Evolutionary conservation across 2,888 invertebrate genomes (phyloP), one percentile per base, ranked within the genome.

Genomic region (Dryomyza anilis): DNA sequence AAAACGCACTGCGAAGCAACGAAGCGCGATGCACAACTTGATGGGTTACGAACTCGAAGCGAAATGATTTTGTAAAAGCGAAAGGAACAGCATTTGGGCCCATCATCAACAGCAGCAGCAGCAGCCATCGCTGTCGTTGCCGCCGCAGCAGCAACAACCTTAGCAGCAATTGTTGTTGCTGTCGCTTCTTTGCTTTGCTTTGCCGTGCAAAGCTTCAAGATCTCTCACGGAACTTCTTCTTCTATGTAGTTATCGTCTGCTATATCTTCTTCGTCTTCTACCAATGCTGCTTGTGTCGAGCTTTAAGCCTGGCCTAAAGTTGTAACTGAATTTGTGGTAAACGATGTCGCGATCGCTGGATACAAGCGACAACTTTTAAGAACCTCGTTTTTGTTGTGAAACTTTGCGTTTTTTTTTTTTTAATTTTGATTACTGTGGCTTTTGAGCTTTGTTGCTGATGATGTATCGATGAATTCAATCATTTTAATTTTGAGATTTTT

Each of bases 11-110:
- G 53, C 27, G 21, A 55, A 48, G 45, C 46, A 64, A 66, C 63
- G 75, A 77, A 79, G 81, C 81, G 79, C 79, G 78, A 74, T 76
- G 73, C 79, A 79, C 76, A 78, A 81, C 81, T 78, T 77, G 74
- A 78, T 78, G 76, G 81, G 80, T 76, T 75, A 80, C 79, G 78
- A 78, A 76, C 76, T 80, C 78, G 76, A 81, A 79, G 76, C 80
- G 78, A 79, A 81, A 81, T 81, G 82, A 82, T 78, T 71, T 79
- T 79, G 76, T 76, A 75, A 82, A 80, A 79, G 76, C 77, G 79
- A 81, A 81, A 82, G 79, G 79, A 80, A 78, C 79, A 79, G 80
- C 81, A 76, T 76, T 75, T 77, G 72, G 76, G 77, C 78, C 79
- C 74, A 50, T 48, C 60, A 43, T 58, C 68, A 36, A 64, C 62